Conservation (phyloP, 2,888 invertebrate species). For the Patella pellucida region DNA sequence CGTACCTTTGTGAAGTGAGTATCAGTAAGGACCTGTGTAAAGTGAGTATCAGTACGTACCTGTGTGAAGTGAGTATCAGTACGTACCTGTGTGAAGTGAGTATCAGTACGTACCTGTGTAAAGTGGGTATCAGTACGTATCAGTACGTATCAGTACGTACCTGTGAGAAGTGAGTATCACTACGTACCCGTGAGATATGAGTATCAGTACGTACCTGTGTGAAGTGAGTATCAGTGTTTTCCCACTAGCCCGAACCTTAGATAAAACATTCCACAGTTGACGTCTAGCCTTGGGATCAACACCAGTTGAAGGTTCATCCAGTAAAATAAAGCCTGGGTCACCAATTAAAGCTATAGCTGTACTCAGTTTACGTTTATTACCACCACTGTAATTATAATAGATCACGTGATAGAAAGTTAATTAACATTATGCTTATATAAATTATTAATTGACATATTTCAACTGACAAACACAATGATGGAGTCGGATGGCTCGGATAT, state of each 20-base stretch:
- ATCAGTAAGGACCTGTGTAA: too few relatives aligned
- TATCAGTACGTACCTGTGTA: constrained; percentile 76
- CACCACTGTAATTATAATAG: constrained; percentile 50
- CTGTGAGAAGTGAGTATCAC: constrained; percentile 54
- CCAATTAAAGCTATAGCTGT: constrained; percentile 66
- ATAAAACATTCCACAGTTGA: constrained; percentile 79
- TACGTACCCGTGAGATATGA: constrained; percentile 78
- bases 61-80: constrained; percentile 66
- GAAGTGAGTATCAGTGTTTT: constrained; percentile 86
- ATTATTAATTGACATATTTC: too few relatives aligned
- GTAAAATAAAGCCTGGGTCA: constrained; percentile 63
- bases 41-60: constrained; percentile 81
- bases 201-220: constrained; percentile 60
- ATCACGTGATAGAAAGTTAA: not conserved
- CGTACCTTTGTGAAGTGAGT: too few relatives aligned
- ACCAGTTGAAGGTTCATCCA: constrained; percentile 74
- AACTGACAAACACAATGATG: too few relatives aligned
- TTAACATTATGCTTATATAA: too few relatives aligned
- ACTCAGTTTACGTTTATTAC: constrained; percentile 66
- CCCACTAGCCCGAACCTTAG: constrained; percentile 77
- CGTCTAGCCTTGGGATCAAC: constrained; percentile 87
- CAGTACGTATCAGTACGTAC: too few relatives aligned
- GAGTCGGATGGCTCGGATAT: too few relatives aligned
- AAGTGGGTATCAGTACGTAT: too few relatives aligned
- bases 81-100: constrained; percentile 79